Conservation (phyloP, 2,113 vertebrate species). For the Xenopus laevis region DNA sequence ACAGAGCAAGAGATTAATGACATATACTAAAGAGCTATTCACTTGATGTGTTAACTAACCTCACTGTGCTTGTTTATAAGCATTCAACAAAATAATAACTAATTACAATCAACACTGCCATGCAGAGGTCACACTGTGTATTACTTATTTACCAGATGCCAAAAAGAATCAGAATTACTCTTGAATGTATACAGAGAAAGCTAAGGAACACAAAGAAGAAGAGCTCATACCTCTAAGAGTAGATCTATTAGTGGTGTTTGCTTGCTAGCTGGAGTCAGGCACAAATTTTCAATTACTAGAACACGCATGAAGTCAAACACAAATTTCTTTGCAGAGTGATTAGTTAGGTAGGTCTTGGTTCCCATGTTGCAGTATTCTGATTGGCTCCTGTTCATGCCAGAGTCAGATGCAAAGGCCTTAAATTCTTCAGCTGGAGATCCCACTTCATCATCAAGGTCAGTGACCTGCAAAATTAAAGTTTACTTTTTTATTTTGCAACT, state of each 20-base stretch:
- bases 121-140: too few relatives aligned
- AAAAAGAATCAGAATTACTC: too few relatives aligned
- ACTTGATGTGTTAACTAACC: too few relatives aligned
- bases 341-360: slow-evolving; percentile 89
- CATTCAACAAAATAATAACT: too few relatives aligned
- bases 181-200: too few relatives aligned
- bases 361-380: slow-evolving; percentile 97
- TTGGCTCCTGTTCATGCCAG: slow-evolving; percentile 94
- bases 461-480: slow-evolving; percentile 64
- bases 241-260: slow-evolving; percentile 92
- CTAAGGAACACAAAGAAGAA: not conserved
- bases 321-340: slow-evolving; percentile 95
- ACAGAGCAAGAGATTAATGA: too few relatives aligned
- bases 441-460: slow-evolving; percentile 89
- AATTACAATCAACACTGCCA: too few relatives aligned
- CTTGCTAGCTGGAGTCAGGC: slow-evolving; percentile 90
- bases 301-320: slow-evolving; percentile 98
- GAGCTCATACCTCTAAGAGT: slow-evolving; percentile 79
- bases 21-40: too few relatives aligned
- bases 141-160: too few relatives aligned
- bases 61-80: too few relatives aligned
- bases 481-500: too few relatives aligned
- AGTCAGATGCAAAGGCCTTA: slow-evolving; percentile 86
- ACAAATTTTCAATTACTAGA: slow-evolving; percentile 95
- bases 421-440: slow-evolving; percentile 94